Conservation (phyloP, 2,888 invertebrate genomes). For the Sesia apiformis region DNA sequence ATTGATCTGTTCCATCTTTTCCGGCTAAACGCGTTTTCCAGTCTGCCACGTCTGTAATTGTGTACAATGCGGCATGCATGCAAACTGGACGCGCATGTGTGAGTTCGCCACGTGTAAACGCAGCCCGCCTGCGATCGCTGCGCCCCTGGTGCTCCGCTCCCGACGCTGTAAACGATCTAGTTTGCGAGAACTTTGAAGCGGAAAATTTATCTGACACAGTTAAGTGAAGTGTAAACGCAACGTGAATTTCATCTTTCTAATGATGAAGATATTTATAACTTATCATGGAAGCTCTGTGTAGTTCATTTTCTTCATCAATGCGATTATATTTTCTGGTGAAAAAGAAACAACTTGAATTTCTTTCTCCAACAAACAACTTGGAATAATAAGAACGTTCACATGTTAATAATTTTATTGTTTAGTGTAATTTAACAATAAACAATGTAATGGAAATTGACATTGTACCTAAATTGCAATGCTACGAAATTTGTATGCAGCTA, state of each 20-base stretch:
- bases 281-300: no score
- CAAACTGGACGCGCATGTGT: conserved; percentile 24
- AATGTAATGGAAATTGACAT: no score
- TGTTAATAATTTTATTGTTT: no score
- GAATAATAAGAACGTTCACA: no score
- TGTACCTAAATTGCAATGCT: no score
- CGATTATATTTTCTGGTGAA: no score
- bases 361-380: no score
- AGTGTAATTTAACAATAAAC: no score
- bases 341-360: no score
- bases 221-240: conserved; percentile 27
- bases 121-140: conserved; percentile 24
- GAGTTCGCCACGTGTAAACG: conserved; percentile 50
- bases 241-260: conserved; percentile 10
- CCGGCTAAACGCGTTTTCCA: conserved; percentile 53
- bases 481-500: no score
- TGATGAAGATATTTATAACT: conserved; percentile 10
- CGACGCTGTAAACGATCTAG: conserved; percentile 55
- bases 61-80: conserved; percentile 4
- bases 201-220: conserved; percentile 47
- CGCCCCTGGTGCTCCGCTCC: conserved; percentile 39
- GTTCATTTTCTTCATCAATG: no score
- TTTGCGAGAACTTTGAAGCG: conserved; percentile 49
- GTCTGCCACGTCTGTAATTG: conserved; percentile 45
- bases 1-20: conserved; percentile 51